These are phyloP conservation scores for Lamproptera curius DNA, from an alignment of 2,888 invertebrate species.

Conservation along the genomic window DNA sequence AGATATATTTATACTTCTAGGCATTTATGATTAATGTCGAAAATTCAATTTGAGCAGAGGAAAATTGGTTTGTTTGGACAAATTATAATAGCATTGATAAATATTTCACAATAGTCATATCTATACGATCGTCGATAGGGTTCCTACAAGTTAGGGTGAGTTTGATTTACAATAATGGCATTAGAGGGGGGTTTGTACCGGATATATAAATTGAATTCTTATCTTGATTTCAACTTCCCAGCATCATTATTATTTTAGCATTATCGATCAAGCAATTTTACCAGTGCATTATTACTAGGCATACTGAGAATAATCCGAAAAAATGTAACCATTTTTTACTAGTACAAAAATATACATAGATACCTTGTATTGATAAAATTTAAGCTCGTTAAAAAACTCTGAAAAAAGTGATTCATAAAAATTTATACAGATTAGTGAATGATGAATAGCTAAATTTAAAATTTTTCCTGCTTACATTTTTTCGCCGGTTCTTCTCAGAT, in stretches of 20 bases:
- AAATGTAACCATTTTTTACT: too few relatives aligned
- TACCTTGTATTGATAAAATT: too few relatives aligned
- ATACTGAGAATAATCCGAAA: too few relatives aligned
- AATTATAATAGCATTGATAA: slow-evolving; percentile 36
- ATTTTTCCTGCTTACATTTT: too few relatives aligned
- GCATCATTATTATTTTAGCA: slow-evolving; percentile 6
- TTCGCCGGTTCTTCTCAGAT: too few relatives aligned
- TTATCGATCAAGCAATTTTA: neutral
- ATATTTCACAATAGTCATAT: slow-evolving; percentile 36
- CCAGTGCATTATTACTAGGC: neutral
- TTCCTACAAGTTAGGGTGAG: slow-evolving; percentile 44
- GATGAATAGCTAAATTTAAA: too few relatives aligned
- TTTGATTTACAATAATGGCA: slow-evolving; percentile 64
- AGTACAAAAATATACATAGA: too few relatives aligned
- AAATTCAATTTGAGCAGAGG: neutral
- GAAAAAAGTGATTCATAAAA: too few relatives aligned
- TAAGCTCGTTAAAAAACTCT: too few relatives aligned
- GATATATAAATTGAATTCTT: slow-evolving; percentile 66
- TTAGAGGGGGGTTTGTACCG: slow-evolving; percentile 34
- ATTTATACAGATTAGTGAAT: too few relatives aligned
- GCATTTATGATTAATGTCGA: too few relatives aligned
- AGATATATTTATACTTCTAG: too few relatives aligned
- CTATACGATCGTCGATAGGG: slow-evolving; percentile 37
- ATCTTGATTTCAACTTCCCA: slow-evolving; percentile 43
- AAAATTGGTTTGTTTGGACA: slow-evolving; percentile 22